Evolutionary conservation across 2,113 vertebrate species (phyloP).

Genomic region (Platycercus adscitus): DNA sequence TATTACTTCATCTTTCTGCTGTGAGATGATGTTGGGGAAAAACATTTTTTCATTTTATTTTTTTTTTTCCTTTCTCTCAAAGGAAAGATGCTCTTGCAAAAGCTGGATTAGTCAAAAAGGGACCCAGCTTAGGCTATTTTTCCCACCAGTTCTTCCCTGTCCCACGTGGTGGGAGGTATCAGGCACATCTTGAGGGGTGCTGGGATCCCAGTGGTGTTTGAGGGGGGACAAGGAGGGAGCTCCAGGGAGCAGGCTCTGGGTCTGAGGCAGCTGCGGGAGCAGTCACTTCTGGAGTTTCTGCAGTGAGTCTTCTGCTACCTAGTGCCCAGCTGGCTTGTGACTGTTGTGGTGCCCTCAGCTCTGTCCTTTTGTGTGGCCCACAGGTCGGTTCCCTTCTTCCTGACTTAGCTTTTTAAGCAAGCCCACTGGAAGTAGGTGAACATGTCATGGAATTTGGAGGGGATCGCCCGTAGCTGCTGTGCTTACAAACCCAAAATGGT

Average conservation of each 20-base stretch:
- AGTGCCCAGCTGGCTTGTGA: not conserved
- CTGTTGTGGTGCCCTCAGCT: not conserved
- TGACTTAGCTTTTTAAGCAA: not conserved
- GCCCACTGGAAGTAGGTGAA: not conserved
- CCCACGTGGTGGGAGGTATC: not conserved
- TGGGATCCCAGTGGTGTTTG: rapidly evolving
- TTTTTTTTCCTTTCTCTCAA: not conserved
- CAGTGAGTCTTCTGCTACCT: not conserved
- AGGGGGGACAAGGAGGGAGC: not conserved
- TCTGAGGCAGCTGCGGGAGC: not conserved
- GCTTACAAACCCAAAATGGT: not conserved
- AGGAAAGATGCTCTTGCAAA: not conserved
- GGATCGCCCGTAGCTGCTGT: not conserved
- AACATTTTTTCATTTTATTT: not conserved
- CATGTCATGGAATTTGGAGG: not conserved
- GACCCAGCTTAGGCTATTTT: not conserved
- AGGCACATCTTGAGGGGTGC: not conserved
- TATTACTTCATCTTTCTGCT: not conserved
- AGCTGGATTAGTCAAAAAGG: not conserved
- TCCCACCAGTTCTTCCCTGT: not conserved
- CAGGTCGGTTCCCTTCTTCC: not conserved
- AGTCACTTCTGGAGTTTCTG: not conserved
- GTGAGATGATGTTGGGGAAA: not conserved
- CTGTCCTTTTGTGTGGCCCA: not conserved
- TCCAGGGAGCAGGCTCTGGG: not conserved